These are phyloP conservation scores for Melolontha melolontha DNA, from an alignment of 2,888 invertebrate genomes.

Conservation along the genomic window DNA sequence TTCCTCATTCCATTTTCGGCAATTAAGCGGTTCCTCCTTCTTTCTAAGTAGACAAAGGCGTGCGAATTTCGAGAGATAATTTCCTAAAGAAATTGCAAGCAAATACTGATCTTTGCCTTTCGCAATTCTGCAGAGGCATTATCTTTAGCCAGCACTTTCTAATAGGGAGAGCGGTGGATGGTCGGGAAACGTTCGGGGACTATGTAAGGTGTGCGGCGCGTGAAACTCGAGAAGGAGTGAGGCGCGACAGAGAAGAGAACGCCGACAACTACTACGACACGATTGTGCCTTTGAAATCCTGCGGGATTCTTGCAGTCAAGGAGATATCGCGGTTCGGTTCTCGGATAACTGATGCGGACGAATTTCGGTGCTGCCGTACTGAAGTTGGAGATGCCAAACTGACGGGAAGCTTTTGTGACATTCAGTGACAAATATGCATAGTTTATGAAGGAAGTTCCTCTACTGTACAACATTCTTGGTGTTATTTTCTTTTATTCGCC, in stretches of 20 bases:
- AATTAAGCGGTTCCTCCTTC: constrained; percentile 13
- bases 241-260: not conserved
- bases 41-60: constrained; percentile 13
- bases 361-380: constrained; percentile 4
- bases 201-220: not conserved
- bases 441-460: not conserved
- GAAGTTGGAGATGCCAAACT: not conserved
- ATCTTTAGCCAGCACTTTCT: constrained; percentile 30
- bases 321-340: constrained; percentile 32
- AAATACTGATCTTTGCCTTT: constrained; percentile 24
- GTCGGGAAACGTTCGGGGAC: not conserved
- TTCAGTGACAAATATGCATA: constrained; percentile 21
- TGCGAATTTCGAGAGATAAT: constrained; percentile 33
- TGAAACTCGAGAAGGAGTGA: constrained; percentile 6
- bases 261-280: constrained; percentile 1
- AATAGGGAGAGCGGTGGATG: not conserved
- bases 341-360: constrained; percentile 23
- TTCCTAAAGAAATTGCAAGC: constrained; percentile 26
- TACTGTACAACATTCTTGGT: not conserved
- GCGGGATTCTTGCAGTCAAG: constrained; percentile 22
- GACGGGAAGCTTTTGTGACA: not conserved
- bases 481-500: not conserved
- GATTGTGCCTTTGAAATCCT: constrained; percentile 29
- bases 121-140: constrained; percentile 26
- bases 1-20: not conserved